Evolutionary conservation across 2,797 vertebrate species (phyloP).

Genomic region (Acanthurus tractus): DNA sequence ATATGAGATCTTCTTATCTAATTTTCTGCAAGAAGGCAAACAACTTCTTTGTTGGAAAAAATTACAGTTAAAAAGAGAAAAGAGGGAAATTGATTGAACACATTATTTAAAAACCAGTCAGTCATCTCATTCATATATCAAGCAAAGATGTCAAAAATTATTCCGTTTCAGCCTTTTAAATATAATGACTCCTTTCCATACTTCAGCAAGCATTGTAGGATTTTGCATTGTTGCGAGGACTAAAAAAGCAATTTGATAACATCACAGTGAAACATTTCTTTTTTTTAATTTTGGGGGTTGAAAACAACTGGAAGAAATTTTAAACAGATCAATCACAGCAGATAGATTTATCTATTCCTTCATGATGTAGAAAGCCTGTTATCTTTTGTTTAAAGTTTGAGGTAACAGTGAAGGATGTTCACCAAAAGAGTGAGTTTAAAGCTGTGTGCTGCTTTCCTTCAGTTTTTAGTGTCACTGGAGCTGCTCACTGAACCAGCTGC

Average conservation of each 20-base stretch:
- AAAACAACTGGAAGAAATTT: neutral
- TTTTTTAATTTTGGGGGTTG: neutral
- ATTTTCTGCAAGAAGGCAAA: neutral
- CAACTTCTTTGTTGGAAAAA: too few relatives aligned
- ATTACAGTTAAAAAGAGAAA: neutral
- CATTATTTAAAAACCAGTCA: neutral
- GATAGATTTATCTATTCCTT: neutral
- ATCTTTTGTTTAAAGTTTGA: slow-evolving; percentile 2
- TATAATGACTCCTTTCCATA: neutral
- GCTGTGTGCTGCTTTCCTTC: neutral
- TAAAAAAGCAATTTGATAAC: slow-evolving; percentile 1
- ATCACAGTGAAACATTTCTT: neutral
- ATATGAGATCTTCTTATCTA: neutral
- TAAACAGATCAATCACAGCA: neutral
- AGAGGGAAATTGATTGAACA: neutral
- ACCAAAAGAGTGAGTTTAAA: neutral
- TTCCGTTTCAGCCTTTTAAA: neutral
- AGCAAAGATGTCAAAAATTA: neutral
- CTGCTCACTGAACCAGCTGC: slow-evolving; percentile 4
- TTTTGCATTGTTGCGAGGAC: neutral
- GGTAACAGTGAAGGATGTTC: neutral
- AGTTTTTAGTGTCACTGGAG: neutral
- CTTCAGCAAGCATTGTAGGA: neutral
- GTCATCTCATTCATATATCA: neutral
- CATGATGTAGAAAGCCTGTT: neutral